phyloP scores from a whole-genome alignment of 2,888 invertebrate genomes.

The Lasioglossum calceatum region DNA sequence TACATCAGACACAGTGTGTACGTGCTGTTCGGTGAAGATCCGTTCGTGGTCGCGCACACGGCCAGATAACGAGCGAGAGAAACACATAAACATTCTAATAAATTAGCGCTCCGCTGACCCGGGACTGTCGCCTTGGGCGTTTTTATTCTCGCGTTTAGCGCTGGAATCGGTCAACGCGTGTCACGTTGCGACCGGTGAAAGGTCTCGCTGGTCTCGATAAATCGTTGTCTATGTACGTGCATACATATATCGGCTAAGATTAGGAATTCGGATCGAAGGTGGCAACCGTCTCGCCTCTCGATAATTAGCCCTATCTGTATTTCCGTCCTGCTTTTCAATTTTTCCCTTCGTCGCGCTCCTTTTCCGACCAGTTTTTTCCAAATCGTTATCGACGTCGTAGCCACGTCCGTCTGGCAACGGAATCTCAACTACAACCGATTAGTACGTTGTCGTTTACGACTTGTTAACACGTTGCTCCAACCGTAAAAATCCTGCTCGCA shows the following conservation, averaged over 20 bases:
- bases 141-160: constrained; percentile 69
- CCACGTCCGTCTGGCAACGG: not conserved
- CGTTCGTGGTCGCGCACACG: constrained; percentile 43
- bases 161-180: constrained; percentile 76
- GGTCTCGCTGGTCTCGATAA: constrained; percentile 76
- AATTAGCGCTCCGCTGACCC: constrained; percentile 84
- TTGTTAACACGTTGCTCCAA: constrained; percentile 29
- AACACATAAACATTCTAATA: constrained; percentile 84
- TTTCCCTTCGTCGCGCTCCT: not conserved
- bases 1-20: not conserved
- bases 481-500: not conserved
- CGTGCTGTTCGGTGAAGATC: constrained; percentile 8
- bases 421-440: constrained; percentile 22
- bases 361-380: not conserved
- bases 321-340: constrained; percentile 45
- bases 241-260: constrained; percentile 44
- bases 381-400: constrained; percentile 19
- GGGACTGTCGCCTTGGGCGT: constrained; percentile 77
- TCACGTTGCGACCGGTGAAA: constrained; percentile 76
- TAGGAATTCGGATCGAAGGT: constrained; percentile 50
- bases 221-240: constrained; percentile 45
- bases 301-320: constrained; percentile 46
- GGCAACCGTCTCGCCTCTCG: constrained; percentile 5
- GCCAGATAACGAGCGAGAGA: constrained; percentile 74
- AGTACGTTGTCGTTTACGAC: constrained; percentile 39